Evolutionary conservation across 1,140 invertebrate genomes (phyloP).

Genomic region (Diorhabda sublineata): DNA sequence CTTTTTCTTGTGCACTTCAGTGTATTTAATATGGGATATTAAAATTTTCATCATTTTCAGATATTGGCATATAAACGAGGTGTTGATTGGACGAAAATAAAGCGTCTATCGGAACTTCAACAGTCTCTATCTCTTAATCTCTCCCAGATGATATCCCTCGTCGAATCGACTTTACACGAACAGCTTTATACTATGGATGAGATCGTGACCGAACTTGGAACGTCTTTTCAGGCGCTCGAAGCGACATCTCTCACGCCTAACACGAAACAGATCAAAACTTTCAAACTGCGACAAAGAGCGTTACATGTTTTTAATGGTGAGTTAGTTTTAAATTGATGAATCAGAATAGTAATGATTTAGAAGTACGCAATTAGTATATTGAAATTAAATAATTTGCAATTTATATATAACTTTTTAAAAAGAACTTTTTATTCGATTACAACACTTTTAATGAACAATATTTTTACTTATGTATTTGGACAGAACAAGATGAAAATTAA

Average conservation of each 20-base stretch:
- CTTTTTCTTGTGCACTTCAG: too few species aligned
- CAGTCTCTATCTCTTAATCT: conserved; percentile 57
- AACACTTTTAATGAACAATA: too few species aligned
- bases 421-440: too few species aligned
- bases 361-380: too few species aligned
- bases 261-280: conserved; percentile 63
- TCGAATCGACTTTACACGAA: conserved; percentile 61
- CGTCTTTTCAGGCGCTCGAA: conserved; percentile 63
- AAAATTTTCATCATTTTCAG: conserved; percentile 43
- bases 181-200: conserved; percentile 74
- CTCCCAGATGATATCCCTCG: conserved; percentile 64
- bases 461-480: too few species aligned
- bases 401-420: too few species aligned
- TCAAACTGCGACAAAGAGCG: conserved; percentile 80
- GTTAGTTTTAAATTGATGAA: conserved; percentile 6
- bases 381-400: too few species aligned
- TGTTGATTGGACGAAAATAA: conserved; percentile 59
- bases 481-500: too few species aligned
- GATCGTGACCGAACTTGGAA: conserved; percentile 62
- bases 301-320: conserved; percentile 81
- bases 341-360: too few species aligned
- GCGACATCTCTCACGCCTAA: conserved; percentile 63
- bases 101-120: conserved; percentile 69
- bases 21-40: too few species aligned
- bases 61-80: conserved; percentile 66